Evolutionary conservation across 1,140 invertebrate genomes (phyloP), one percentile per base, ranked within the genome.

Genomic region (Formica selysi): DNA sequence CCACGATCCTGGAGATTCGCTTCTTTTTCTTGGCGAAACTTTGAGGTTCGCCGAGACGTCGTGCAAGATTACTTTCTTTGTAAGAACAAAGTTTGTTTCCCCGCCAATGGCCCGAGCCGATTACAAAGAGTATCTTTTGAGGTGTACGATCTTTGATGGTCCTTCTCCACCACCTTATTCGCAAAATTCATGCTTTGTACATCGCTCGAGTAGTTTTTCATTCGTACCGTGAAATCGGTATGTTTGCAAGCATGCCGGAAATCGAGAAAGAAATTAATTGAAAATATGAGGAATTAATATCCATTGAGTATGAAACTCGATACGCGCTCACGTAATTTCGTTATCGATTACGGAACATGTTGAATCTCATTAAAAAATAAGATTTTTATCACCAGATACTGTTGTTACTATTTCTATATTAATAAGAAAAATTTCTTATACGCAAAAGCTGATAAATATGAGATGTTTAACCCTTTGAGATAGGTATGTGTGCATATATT

Each of bases 31-130:
- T 62, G 44, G 26, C 22, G 85, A 85, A 90, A 90, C 85, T 91
- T 89, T 79, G 87, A 86, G 90, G 76, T 85, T 89, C 87, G 78
- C 84, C 89, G 90, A 91, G 87, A 91, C 89, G 85, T 87, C 87
- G 89, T 86, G 86, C 86, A 86, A 91, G 86, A 91, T 91, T 91
- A 91, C 85, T 91, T 91, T 89, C 90, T 91, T 91, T 91, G 89
- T 89, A 84, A 76, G 74, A 84, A 41, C 78, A 83, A 89, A 90
- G 87, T 87, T 91, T 90, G 90, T 91, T 91, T 87, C 90, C 71
- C 73, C 62, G 87, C 80, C 90, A 85, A 89, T 91, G 86, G 79
- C 87, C 86, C 74, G 67, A 65, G 76, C 87, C 90, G 87, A 91
- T 91, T 91, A 91, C 90, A 91, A 91, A 91, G 87, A 87, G 36